Evolutionary conservation across 92 coral and sea anemone species (phyloP).

Genomic region (Porites lobata): DNA sequence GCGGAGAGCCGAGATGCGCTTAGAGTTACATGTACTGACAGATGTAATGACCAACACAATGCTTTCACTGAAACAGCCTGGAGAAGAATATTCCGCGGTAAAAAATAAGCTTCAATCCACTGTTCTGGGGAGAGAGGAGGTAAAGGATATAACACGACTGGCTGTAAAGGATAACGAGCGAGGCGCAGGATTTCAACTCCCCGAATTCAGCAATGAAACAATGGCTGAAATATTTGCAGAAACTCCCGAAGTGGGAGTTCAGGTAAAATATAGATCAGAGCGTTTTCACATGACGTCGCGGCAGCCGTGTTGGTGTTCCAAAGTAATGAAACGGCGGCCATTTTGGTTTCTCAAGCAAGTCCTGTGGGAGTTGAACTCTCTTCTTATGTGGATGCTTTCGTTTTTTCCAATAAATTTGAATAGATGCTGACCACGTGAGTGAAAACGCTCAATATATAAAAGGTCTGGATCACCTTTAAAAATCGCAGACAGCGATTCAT

Average conservation of each 20-base stretch:
- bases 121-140: conserved; percentile 20
- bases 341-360: no score
- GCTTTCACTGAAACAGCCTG: conserved; percentile 28
- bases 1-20: background rate
- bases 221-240: background rate
- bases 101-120: conserved; percentile 1
- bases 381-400: no score
- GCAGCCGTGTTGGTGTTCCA: no score
- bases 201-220: background rate
- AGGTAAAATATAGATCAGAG: background rate
- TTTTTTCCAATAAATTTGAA: no score
- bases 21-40: background rate
- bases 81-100: conserved; percentile 14
- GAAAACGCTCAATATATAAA: no score
- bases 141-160: background rate
- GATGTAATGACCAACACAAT: conserved; percentile 7
- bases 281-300: no score
- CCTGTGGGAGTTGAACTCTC: no score
- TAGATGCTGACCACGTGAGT: no score
- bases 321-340: no score
- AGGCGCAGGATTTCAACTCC: background rate
- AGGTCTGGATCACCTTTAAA: no score
- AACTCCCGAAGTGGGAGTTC: conserved; percentile 13
- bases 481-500: no score
- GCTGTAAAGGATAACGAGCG: background rate